Percentiles rank a stretch among this genome's conserved stretches.
Evolutionary conservation across 2,113 vertebrate species (phyloP).

Genomic region (Craseonycteris thonglongyai): DNA sequence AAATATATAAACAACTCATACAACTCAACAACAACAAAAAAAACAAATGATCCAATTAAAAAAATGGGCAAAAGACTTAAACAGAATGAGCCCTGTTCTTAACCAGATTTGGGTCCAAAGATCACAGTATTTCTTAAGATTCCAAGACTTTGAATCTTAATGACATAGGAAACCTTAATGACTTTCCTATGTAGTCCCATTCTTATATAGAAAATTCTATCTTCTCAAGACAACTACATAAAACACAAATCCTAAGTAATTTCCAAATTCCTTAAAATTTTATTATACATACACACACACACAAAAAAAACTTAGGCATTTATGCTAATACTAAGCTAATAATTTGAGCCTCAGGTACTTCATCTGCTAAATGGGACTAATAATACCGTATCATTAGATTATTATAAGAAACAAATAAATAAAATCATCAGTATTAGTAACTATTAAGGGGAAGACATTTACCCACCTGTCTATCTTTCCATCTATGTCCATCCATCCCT

Average conservation of each 20-base stretch:
- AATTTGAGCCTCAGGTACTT: background rate
- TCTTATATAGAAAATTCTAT: background rate
- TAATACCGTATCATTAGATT: background rate
- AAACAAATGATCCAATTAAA: too few relatives aligned
- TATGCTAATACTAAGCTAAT: background rate
- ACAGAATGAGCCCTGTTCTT: background rate
- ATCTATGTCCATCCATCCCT: background rate
- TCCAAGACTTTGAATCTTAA: background rate
- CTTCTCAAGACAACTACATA: background rate
- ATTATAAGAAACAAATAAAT: background rate
- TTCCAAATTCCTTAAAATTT: background rate
- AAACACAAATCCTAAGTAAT: background rate
- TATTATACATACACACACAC: background rate
- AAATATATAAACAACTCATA: too few relatives aligned
- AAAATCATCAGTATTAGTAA: background rate
- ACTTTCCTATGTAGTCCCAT: background rate
- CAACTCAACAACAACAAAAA: too few relatives aligned
- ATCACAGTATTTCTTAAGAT: background rate
- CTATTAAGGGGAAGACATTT: background rate
- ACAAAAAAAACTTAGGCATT: background rate
- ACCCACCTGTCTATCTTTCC: background rate
- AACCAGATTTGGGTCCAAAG: background rate
- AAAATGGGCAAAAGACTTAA: too few relatives aligned
- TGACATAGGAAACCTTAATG: too few relatives aligned
- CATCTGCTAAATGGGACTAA: background rate